Evolutionary conservation across 2,888 invertebrate species (phyloP).

Genomic region (Lutraria lutraria): DNA sequence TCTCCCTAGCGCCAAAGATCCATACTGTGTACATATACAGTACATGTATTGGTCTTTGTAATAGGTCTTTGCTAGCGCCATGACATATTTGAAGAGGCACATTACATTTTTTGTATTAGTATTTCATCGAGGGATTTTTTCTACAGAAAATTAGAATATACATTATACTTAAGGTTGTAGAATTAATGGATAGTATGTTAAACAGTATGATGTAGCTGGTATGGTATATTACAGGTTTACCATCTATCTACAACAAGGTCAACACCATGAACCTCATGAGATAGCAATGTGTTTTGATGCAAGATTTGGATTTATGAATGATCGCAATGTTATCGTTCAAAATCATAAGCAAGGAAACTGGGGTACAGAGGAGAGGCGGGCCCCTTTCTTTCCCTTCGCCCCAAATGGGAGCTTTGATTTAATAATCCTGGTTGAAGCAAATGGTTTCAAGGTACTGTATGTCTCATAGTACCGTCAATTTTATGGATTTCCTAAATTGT

Average conservation of each 20-base stretch:
- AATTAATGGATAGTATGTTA: too few relatives aligned
- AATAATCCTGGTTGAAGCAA: constrained; percentile 75
- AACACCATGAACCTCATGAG: constrained; percentile 54
- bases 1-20: too few relatives aligned
- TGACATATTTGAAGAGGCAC: too few relatives aligned
- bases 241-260: constrained; percentile 61
- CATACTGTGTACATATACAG: too few relatives aligned
- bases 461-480: neutral
- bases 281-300: constrained; percentile 76
- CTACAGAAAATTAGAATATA: too few relatives aligned
- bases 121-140: too few relatives aligned
- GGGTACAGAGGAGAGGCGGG: constrained; percentile 75
- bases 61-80: too few relatives aligned
- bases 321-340: constrained; percentile 69
- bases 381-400: constrained; percentile 76
- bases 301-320: constrained; percentile 70
- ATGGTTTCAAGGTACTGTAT: constrained; percentile 84
- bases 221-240: constrained; percentile 56
- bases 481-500: neutral
- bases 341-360: constrained; percentile 73
- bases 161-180: too few relatives aligned
- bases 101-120: too few relatives aligned
- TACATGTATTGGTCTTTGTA: too few relatives aligned
- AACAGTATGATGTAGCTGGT: neutral
- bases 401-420: constrained; percentile 77